Evolutionary conservation across 2,888 invertebrate genomes (phyloP).

Genomic region (Dorcus parallelipipedus): DNA sequence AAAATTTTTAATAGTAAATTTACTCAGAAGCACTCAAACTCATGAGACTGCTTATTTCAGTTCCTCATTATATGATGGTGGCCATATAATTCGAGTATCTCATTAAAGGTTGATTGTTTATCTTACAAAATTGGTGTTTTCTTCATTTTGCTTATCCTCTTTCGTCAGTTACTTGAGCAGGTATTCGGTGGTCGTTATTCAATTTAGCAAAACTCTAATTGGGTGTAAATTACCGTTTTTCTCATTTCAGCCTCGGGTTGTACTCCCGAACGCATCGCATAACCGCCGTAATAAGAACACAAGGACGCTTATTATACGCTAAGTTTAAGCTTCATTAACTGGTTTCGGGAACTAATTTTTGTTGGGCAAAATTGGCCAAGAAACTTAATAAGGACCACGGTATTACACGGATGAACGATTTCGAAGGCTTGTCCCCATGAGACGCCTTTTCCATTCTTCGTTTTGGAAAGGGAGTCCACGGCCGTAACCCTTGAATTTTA

Average conservation of each 20-base stretch:
- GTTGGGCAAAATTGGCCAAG: not conserved
- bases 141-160: not conserved
- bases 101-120: no score
- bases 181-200: constrained; percentile 40
- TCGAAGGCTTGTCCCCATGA: not conserved
- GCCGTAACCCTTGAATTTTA: constrained; percentile 10
- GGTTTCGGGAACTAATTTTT: not conserved
- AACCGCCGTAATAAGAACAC: constrained; percentile 29
- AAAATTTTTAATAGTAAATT: no score
- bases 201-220: constrained; percentile 43
- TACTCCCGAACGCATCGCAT: constrained; percentile 34
- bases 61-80: no score
- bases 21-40: no score
- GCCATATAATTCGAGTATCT: no score
- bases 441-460: not conserved
- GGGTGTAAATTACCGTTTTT: constrained; percentile 45
- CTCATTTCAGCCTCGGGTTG: constrained; percentile 35
- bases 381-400: not conserved
- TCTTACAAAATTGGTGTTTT: no score
- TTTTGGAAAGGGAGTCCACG: not conserved
- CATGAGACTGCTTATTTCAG: no score
- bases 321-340: constrained; percentile 2
- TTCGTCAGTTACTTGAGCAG: not conserved
- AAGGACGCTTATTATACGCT: constrained; percentile 13
- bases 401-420: not conserved